Evolutionary conservation across 2,797 vertebrate genomes (phyloP).

Genomic region (Arctocebus calabarensis): DNA sequence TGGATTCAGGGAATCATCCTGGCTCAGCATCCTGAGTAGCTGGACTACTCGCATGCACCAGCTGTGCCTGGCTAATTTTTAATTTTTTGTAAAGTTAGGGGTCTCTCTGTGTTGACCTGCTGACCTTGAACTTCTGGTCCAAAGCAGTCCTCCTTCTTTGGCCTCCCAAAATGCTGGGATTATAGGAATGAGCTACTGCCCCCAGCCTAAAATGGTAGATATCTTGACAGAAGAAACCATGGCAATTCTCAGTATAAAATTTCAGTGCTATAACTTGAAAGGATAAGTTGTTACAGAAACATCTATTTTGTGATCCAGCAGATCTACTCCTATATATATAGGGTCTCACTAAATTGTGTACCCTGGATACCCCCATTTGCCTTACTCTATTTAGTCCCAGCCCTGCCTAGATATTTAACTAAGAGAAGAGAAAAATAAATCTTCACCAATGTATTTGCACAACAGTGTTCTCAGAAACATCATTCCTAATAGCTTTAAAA

Average conservation of each 20-base stretch:
- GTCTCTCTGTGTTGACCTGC: too few species aligned
- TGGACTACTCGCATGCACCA: too few species aligned
- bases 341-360: not conserved
- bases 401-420: not conserved
- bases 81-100: too few species aligned
- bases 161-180: too few species aligned
- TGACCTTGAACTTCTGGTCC: too few species aligned
- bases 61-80: too few species aligned
- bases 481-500: not conserved
- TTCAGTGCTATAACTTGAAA: not conserved
- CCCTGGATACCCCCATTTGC: not conserved
- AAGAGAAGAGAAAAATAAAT: conserved; percentile 10
- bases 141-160: too few species aligned
- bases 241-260: not conserved
- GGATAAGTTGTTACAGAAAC: not conserved
- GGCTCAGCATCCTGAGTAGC: too few species aligned
- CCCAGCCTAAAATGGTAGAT: not conserved
- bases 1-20: too few species aligned
- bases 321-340: not conserved
- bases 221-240: not conserved
- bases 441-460: not conserved
- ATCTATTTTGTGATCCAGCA: not conserved
- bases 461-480: not conserved
- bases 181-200: too few species aligned
- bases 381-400: not conserved